Percentiles rank a stretch among this genome's conserved stretches.
Evolutionary conservation across 1,140 invertebrate species (phyloP).

Genomic region (Helicoverpa armigera): DNA sequence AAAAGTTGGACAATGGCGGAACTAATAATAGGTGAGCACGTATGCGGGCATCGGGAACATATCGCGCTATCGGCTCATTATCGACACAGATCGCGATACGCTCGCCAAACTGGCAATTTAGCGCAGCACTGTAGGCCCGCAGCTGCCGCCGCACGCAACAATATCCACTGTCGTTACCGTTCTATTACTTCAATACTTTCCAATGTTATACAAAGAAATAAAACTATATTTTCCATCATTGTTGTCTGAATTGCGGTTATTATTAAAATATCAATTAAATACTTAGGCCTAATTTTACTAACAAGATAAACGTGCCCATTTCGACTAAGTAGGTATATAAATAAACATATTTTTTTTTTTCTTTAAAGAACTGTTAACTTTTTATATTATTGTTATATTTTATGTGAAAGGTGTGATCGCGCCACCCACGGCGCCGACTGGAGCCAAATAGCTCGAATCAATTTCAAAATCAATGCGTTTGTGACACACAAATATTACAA

Average conservation of each 20-base stretch:
- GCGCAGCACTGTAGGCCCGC: neutral
- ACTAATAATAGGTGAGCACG: constrained; percentile 40
- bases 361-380: no score
- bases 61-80: constrained; percentile 44
- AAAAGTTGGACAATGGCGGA: constrained; percentile 31
- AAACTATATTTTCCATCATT: neutral
- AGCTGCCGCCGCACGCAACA: constrained; percentile 16
- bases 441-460: constrained; percentile 18
- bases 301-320: no score
- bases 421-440: neutral
- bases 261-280: no score
- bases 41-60: constrained; percentile 37
- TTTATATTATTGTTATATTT: constrained; percentile 10
- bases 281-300: no score
- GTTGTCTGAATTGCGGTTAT: no score
- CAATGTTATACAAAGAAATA: neutral
- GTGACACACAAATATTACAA: constrained; percentile 17
- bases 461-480: constrained; percentile 1
- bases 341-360: no score
- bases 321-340: no score
- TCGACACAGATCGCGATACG: constrained; percentile 36
- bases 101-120: constrained; percentile 21
- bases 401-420: constrained; percentile 21
- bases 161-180: neutral
- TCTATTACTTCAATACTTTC: constrained; percentile 12